phyloP scores from a whole-genome alignment of 2,113 vertebrate genomes.

The Ochotona princeps region DNA sequence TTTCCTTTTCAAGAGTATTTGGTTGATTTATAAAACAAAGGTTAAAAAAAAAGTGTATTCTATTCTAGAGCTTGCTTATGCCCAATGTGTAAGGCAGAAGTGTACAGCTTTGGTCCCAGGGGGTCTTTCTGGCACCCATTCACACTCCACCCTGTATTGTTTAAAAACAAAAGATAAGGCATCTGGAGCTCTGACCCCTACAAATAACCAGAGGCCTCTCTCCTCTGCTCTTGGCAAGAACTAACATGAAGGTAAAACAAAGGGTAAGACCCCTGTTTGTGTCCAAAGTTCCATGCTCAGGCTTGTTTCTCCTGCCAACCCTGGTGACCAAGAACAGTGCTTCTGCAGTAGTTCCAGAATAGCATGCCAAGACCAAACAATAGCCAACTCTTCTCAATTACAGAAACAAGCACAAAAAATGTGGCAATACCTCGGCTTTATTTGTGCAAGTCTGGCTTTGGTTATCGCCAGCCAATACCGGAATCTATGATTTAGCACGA shows the following conservation, averaged over 20 bases:
- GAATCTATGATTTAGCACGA: slow-evolving; percentile 32
- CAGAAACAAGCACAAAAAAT: slow-evolving; percentile 51
- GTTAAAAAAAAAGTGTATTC: slow-evolving; percentile 27
- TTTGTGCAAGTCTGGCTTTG: slow-evolving; percentile 57
- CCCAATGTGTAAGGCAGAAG: background rate
- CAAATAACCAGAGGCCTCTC: slow-evolving; percentile 54
- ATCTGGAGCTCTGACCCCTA: slow-evolving; percentile 57
- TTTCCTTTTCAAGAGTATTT: slow-evolving; percentile 20
- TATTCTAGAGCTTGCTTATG: slow-evolving; percentile 41
- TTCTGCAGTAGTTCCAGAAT: slow-evolving; percentile 54
- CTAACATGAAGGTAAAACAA: slow-evolving; percentile 67
- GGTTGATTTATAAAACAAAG: slow-evolving; percentile 60
- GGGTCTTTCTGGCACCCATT: slow-evolving; percentile 36
- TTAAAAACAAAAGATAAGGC: slow-evolving; percentile 73
- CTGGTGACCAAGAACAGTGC: slow-evolving; percentile 69
- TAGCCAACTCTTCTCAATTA: slow-evolving; percentile 71
- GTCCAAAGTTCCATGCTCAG: background rate
- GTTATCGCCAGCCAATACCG: background rate
- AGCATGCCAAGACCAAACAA: slow-evolving; percentile 71
- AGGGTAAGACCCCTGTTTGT: slow-evolving; percentile 50
- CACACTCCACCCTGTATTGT: slow-evolving; percentile 70
- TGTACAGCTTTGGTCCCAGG: slow-evolving; percentile 61
- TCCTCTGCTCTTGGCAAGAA: slow-evolving; percentile 62
- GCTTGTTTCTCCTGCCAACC: slow-evolving; percentile 65
- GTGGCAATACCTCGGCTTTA: slow-evolving; percentile 33